These are phyloP conservation scores for Anomalospiza imberbis DNA, from an alignment of 2,797 vertebrate species.

Conservation along the genomic window DNA sequence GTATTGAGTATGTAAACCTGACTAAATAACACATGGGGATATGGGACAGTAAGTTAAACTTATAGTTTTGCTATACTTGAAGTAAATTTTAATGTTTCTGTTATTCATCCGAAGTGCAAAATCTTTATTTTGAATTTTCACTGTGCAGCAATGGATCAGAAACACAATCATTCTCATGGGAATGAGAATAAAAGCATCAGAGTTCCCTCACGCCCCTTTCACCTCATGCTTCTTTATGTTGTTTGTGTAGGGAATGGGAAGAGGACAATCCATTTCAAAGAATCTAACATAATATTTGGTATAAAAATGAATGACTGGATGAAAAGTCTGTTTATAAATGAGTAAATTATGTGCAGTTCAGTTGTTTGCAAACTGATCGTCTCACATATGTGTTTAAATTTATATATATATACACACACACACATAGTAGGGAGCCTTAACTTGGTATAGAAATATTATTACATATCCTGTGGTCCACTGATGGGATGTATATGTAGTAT, in stretches of 20 bases:
- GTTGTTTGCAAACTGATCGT: not conserved
- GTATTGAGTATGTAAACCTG: conserved; percentile 1
- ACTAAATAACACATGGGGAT: not conserved
- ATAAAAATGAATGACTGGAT: not conserved
- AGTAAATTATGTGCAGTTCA: not conserved
- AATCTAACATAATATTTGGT: not conserved
- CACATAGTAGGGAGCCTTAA: not conserved
- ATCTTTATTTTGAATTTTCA: conserved; percentile 1
- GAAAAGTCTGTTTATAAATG: not conserved
- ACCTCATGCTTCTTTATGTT: not conserved
- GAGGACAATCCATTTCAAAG: not conserved
- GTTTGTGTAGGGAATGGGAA: not conserved
- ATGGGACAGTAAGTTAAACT: not conserved
- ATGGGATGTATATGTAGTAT: not conserved
- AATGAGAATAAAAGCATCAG: not conserved
- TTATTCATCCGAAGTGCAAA: conserved; percentile 3
- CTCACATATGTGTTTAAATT: not conserved
- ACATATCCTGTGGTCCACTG: not conserved
- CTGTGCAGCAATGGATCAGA: not conserved
- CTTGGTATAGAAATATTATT: not conserved
- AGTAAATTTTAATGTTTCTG: conserved; percentile 7
- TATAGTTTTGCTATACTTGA: not conserved
- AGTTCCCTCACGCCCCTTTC: not conserved
- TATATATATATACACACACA: not conserved
- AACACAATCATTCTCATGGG: not conserved